Conservation (phyloP, 2,113 vertebrate genomes). For the Nothoprocta pentlandii region DNA sequence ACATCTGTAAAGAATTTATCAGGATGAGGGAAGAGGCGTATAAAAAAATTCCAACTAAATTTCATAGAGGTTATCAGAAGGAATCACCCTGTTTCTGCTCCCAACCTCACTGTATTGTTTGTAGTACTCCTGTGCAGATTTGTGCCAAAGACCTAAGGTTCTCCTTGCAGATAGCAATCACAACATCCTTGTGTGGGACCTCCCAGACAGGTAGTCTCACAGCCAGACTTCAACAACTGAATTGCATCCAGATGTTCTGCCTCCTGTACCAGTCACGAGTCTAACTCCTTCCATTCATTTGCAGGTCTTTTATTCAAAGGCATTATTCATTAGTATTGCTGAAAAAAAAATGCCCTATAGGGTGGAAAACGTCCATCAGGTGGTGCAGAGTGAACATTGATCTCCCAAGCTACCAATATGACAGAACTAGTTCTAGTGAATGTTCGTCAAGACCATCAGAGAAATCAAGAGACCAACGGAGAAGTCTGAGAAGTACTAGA, state of each 20-base stretch:
- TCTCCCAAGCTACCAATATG: background rate
- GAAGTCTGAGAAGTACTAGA: background rate
- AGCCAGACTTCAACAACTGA: background rate
- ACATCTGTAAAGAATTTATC: background rate
- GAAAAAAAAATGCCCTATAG: background rate
- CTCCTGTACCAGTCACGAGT: background rate
- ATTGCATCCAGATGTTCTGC: background rate
- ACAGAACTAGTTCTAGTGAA: background rate
- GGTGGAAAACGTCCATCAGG: background rate
- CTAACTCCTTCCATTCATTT: rapidly evolving
- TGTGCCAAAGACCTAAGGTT: background rate
- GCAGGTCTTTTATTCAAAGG: background rate
- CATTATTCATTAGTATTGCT: background rate
- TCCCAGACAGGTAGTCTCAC: background rate
- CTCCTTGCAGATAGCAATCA: background rate
- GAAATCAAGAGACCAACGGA: background rate
- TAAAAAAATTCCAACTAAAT: background rate
- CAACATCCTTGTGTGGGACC: background rate
- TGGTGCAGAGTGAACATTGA: background rate
- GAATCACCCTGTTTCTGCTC: background rate
- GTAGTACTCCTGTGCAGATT: background rate
- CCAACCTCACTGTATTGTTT: background rate
- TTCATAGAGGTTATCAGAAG: background rate
- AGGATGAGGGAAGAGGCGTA: background rate
- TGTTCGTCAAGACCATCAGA: background rate